Percentiles rank a stretch among this genome's conserved stretches.
These are phyloP conservation scores for Xanthia togata DNA, from an alignment of 2,888 invertebrate genomes.

Conservation along the genomic window DNA sequence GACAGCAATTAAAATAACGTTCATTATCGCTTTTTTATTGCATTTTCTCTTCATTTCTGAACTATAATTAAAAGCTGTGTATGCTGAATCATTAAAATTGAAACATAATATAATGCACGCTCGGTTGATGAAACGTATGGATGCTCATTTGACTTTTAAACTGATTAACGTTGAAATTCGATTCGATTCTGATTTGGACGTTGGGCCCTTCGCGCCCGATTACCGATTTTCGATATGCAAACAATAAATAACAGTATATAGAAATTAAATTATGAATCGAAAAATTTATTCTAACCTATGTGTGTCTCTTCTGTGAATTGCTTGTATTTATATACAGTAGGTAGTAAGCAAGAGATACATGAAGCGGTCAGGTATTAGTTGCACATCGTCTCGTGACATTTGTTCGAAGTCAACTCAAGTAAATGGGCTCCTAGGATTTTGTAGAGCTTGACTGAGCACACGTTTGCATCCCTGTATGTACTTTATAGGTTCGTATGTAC, in stretches of 20 bases:
- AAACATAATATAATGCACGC: constrained; percentile 63
- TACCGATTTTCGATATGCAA: constrained; percentile 54
- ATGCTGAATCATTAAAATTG: constrained; percentile 69
- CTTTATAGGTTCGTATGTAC: constrained; percentile 12
- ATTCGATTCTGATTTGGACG: constrained; percentile 67
- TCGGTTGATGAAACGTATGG: constrained; percentile 60
- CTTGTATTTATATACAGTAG: not conserved
- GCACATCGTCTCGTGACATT: constrained; percentile 48
- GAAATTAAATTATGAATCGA: constrained; percentile 52
- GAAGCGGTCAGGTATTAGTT: constrained; percentile 41
- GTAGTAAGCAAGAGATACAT: constrained; percentile 12
- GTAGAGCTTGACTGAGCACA: constrained; percentile 43
- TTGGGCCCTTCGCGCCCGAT: constrained; percentile 52
- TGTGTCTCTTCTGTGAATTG: not conserved
- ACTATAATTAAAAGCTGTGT: constrained; percentile 67
- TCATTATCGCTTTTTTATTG: constrained; percentile 52
- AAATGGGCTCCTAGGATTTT: constrained; percentile 50
- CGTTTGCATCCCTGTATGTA: constrained; percentile 30
- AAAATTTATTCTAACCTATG: constrained; percentile 1
- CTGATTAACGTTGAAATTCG: constrained; percentile 67
- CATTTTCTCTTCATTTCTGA: constrained; percentile 44
- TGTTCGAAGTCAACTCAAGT: constrained; percentile 58
- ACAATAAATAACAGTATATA: constrained; percentile 56
- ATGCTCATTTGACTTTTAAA: constrained; percentile 73
- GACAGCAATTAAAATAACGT: constrained; percentile 53